Base-by-base conservation (phyloP, 1,140 invertebrate species). In the Nixonia krombeini region DNA sequence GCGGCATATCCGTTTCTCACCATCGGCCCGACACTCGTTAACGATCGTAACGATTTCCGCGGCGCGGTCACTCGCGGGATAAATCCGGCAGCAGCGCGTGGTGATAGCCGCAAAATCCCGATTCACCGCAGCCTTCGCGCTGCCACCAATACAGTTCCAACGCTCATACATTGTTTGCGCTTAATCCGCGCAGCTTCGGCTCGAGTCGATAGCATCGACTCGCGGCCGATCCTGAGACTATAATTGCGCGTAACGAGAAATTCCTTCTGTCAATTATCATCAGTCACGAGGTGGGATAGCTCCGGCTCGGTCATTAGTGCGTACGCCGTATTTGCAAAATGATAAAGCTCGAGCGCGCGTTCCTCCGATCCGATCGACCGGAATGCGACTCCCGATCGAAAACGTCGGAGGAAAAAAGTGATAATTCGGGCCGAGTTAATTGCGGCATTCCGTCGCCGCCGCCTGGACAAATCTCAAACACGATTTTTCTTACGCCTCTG, bases 191-290 rank as follows among this genome's bases (percentile, higher is more conserved):
- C 44, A 28, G 49, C 28, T 3, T 28, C 18, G 37, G 50, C 16
- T 33, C 2, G 38, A 49, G 50, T 64, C 50, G 45, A 61, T 64
- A 61, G 17, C 50, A 61, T 61, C 56, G 59, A 70, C 62, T 70
- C 59, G 55, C 51, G 51, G 58, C 64, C 55, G 58, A 70, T 70
- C 59, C 41, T 12, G 16, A 18, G 21, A 37, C 50, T 31, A 64
- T 70, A 70, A 70, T 70, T 69, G 59, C 55, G 31, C 16, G 55
- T 40, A 59, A 69, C 59, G 59, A 69, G 66, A 69, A 69, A 69
- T 69, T 69, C 66, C 53, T 69, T 21, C 49, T 33, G 66, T 64
- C 59, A 64, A 69, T 69, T 69, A 69, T 64, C 55, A 45, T 50
- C 17, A 33, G 49, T 45, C 47, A 23, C 35, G 17, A 40, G 44